Base-by-base conservation (phyloP, 2,797 vertebrate genomes). In the Anguilla marmorata region DNA sequence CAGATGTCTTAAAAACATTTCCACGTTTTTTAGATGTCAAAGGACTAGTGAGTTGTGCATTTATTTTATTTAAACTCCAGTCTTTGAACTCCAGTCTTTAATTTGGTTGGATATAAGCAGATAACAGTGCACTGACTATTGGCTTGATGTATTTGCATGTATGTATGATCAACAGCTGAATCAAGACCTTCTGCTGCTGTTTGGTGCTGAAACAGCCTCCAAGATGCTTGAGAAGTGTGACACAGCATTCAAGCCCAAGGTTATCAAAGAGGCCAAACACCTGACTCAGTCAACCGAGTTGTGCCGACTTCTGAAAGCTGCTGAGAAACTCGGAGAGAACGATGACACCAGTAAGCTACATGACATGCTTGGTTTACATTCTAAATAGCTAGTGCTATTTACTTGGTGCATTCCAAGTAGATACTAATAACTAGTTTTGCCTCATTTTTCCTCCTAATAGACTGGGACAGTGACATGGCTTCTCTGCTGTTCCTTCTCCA, bases 381-480 rank as follows among this genome's bases (percentile, higher is more conserved):
- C 6, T 9, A n/a, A 69, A 69, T 69, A 69, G 3, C n/a, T 69
- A n/a, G 63, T 69, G 21, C 9, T 69, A 27, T 69, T n/a, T 69
- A 60, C 58, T 14, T 60, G 8, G 58, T 60, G 12, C 69, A 37
- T 86, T 79, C 11, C 86, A 24, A 76, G 16, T 86, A 87, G 66
- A 60, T 41, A 56, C 21, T 82, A 84, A 84, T 52, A 2, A 69
- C 63, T 60, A 4, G 63, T 14, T 69, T 69, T 69, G 82, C 16
- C 30, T 60, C 1, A 8, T 84, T 88, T 89, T 48, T 52, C 45
- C 82, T 50, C 85, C 79, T 80, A 24, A 90, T 88, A 92, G 88
- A 12, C 87, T 93, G 90, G 90, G 89, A 90, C 87, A 93, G 91
- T 90, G 89, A 93, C 88, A 90, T 92, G 86, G 89, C 89, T 86